Base-by-base conservation (phyloP, 2,797 vertebrate species). In the Rallus crepitans region DNA sequence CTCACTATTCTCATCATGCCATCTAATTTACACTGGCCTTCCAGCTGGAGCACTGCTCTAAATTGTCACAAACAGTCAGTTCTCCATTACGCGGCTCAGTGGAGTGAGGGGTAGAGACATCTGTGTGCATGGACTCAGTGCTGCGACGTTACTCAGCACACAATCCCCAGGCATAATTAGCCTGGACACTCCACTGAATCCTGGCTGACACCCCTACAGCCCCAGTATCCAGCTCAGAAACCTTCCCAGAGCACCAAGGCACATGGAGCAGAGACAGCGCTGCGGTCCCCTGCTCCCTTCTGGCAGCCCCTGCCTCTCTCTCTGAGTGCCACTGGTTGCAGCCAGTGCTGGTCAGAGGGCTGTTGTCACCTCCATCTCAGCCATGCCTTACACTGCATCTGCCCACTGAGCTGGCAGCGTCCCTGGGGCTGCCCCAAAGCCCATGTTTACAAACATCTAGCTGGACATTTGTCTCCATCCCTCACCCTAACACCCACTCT, bases 51-150 rank as follows among this genome's bases (percentile, higher is more conserved):
- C 88, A 59, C 79, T 81, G 88, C 94, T 70, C 77, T 88, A 31
- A 79, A 94, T 70, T 89, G 96, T 95, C 94, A 94, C 80, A 84
- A 90, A 65, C 70, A 94, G 85, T 68, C 88, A 90, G 70, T 70
- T 96, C 91, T 90, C 88, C 90, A 95, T 95, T 95, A 88, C 3
- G 0, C 42, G 2, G 95, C 88, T 95, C 94, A 94, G 50, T 93
- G 95, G 95, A 95, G 94, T 93, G 92, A 90, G 92, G 80, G 93
- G 79, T n/a, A 89, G 85, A 94, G 94, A 94, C 92, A 93, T 94
- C 94, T 96, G 93, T 95, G 93, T 83, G 91, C 80, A 85, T 0
- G 35, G 59, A 55, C 90, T 87, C 61, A 4, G 79, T 11, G 60
- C 90, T 75, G 89, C 8, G 3, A 10, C 20, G 45, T 60, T 69